Percentiles rank a stretch among this genome's conserved stretches.
Conservation (phyloP, 1,140 invertebrate genomes). For the Lepidotrigona ventralis region DNA sequence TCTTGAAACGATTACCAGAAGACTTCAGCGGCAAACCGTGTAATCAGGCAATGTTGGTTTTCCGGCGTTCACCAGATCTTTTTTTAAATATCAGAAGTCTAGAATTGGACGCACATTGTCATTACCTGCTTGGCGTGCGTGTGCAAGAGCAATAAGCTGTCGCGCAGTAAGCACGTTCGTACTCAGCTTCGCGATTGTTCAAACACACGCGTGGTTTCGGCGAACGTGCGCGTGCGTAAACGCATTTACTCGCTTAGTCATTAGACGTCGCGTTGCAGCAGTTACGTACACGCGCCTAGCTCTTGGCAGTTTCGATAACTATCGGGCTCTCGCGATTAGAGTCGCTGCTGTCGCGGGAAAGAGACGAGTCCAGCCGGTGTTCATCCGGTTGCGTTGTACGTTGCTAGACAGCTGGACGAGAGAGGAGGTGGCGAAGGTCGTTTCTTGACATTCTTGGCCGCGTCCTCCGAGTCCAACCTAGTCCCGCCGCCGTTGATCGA, state of each 20-base stretch:
- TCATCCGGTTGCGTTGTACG: slow-evolving; percentile 3
- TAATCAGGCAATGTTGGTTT: not conserved
- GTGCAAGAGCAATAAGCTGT: slow-evolving; percentile 4
- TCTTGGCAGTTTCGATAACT: slow-evolving; percentile 56
- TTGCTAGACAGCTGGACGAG: slow-evolving; percentile 29
- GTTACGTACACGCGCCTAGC: slow-evolving; percentile 21
- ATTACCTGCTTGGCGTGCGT: slow-evolving; percentile 16
- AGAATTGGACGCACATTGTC: slow-evolving; percentile 6
- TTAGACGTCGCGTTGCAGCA: slow-evolving; percentile 46
- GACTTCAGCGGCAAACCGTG: not conserved
- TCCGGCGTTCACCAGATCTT: not conserved
- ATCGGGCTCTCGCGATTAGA: slow-evolving; percentile 52
- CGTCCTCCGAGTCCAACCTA: slow-evolving; percentile 37
- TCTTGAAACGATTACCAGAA: not conserved
- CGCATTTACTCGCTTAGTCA: slow-evolving; percentile 30
- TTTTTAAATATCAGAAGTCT: not conserved
- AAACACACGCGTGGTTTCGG: not conserved
- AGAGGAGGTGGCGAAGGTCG: slow-evolving; percentile 53
- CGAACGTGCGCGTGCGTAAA: slow-evolving; percentile 1
- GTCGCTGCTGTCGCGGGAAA: slow-evolving; percentile 25
- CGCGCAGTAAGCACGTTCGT: not conserved
- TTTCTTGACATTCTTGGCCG: slow-evolving; percentile 55
- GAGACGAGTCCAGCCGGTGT: slow-evolving; percentile 26
- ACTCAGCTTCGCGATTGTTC: not conserved
- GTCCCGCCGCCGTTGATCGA: not conserved